Conservation (phyloP, 2,113 vertebrate species). For the Actenoides lindsayi region DNA sequence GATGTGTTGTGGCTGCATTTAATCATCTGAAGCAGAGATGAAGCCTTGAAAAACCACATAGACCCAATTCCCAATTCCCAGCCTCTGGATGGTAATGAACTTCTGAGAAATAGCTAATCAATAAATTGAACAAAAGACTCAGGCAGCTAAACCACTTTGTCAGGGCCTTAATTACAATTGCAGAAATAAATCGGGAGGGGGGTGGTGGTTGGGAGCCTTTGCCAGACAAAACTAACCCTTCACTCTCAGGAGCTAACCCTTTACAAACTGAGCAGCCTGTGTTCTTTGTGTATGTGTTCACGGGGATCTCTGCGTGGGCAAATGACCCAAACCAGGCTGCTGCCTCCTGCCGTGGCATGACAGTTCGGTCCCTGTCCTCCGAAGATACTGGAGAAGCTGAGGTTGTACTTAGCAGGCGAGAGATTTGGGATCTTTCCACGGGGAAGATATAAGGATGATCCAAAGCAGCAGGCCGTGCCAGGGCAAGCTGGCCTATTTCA, state of each 20-base stretch:
- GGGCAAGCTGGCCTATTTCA: neutral
- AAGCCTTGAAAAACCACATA: conserved; percentile 63
- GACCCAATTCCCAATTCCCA: conserved; percentile 64
- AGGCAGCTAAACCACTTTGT: conserved; percentile 66
- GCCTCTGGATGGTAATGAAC: conserved; percentile 76
- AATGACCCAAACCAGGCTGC: fast-evolving
- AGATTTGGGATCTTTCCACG: neutral
- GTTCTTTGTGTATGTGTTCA: fast-evolving
- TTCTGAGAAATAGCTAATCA: conserved; percentile 80
- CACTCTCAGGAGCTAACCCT: conserved; percentile 8
- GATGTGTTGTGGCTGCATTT: conserved; percentile 71
- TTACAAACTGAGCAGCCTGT: neutral
- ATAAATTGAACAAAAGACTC: conserved; percentile 77
- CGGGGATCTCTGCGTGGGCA: neutral
- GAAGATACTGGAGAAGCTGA: neutral
- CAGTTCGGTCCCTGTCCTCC: neutral
- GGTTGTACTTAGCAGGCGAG: neutral
- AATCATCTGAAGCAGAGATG: conserved; percentile 71
- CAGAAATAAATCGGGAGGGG: conserved; percentile 66
- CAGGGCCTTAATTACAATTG: conserved; percentile 73
- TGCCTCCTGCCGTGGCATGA: neutral
- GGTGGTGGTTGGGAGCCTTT: conserved; percentile 32
- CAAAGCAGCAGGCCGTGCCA: neutral
- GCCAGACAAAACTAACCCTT: conserved; percentile 64
- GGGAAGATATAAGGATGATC: neutral